These are phyloP conservation scores for Anthrax anthrax DNA, from an alignment of 2,888 invertebrate species.

Conservation along the genomic window DNA sequence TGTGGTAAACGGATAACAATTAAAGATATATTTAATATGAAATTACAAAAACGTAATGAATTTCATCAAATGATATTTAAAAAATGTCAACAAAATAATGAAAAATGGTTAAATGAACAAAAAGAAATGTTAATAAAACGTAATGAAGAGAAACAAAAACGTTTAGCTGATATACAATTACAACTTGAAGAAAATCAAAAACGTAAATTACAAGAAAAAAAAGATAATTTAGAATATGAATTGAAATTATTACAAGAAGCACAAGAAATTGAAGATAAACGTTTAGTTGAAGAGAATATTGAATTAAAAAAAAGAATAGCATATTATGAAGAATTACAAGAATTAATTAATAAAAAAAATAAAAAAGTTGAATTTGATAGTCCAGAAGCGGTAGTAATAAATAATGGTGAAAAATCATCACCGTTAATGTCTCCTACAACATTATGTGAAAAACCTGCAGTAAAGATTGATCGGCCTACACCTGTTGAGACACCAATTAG, in stretches of 20 bases:
- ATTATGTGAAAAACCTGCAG: not conserved
- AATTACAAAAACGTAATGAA: conserved; percentile 36
- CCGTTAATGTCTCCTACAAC: too few species aligned
- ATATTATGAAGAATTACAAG: conserved; percentile 21
- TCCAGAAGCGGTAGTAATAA: not conserved
- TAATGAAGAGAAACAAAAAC: conserved; percentile 20
- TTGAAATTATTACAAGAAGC: conserved; percentile 19
- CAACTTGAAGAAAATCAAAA: conserved; percentile 22
- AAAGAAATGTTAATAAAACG: conserved; percentile 14
- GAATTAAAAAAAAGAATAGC: conserved; percentile 23
- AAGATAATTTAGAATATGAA: conserved; percentile 21
- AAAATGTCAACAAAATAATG: conserved; percentile 23
- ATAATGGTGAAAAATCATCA: not conserved
- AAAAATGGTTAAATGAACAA: conserved; percentile 22
- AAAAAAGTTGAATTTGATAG: not conserved
- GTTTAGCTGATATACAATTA: conserved; percentile 20
- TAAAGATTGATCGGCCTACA: not conserved
- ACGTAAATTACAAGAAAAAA: conserved; percentile 23
- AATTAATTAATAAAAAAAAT: conserved; percentile 13
- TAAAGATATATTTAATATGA: conserved; percentile 36
- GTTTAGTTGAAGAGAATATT: conserved; percentile 20
- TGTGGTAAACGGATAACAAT: conserved; percentile 40
- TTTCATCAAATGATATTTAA: conserved; percentile 39
- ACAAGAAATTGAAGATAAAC: conserved; percentile 21
- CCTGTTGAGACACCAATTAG: conserved; percentile 13